Percentiles rank a stretch among this genome's conserved stretches.
Evolutionary conservation across 2,888 invertebrate species (phyloP).

Genomic region (Syritta pipiens): DNA sequence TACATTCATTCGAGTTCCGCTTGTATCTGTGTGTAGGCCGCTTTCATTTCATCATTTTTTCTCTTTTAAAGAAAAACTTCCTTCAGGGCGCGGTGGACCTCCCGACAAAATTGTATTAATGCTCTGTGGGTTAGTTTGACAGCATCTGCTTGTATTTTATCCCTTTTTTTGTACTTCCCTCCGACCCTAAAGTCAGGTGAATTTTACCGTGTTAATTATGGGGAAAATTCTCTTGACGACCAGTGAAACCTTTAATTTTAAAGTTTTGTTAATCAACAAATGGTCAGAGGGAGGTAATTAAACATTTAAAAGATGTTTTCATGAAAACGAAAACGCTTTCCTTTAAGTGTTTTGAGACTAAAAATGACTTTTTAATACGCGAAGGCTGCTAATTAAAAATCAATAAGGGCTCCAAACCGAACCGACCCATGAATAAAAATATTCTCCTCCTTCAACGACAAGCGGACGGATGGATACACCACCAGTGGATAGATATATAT

Average conservation of each 20-base stretch:
- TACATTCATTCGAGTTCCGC: constrained; percentile 49
- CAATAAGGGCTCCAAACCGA: constrained; percentile 36
- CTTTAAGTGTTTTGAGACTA: background rate
- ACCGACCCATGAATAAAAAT: constrained; percentile 35
- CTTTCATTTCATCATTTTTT: constrained; percentile 38
- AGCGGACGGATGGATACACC: constrained; percentile 9
- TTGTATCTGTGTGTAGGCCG: constrained; percentile 18
- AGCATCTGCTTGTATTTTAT: constrained; percentile 15
- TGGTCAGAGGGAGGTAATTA: constrained; percentile 33
- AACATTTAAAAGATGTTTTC: constrained; percentile 26
- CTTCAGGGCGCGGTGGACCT: background rate
- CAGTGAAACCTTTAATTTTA: constrained; percentile 6
- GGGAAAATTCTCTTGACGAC: background rate
- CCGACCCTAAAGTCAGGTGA: constrained; percentile 27
- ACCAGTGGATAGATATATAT: background rate
- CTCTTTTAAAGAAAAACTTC: constrained; percentile 7
- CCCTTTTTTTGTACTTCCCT: background rate
- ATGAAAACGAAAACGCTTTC: background rate
- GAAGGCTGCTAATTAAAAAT: constrained; percentile 41
- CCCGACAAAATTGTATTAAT: background rate
- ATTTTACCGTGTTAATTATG: constrained; percentile 39
- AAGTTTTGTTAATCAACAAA: constrained; percentile 44
- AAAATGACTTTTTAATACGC: constrained; percentile 29
- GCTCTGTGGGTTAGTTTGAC: constrained; percentile 46
- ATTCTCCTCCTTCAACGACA: background rate